These are phyloP conservation scores for Listronotus oregonensis DNA, from an alignment of 1,140 invertebrate species.

Conservation along the genomic window DNA sequence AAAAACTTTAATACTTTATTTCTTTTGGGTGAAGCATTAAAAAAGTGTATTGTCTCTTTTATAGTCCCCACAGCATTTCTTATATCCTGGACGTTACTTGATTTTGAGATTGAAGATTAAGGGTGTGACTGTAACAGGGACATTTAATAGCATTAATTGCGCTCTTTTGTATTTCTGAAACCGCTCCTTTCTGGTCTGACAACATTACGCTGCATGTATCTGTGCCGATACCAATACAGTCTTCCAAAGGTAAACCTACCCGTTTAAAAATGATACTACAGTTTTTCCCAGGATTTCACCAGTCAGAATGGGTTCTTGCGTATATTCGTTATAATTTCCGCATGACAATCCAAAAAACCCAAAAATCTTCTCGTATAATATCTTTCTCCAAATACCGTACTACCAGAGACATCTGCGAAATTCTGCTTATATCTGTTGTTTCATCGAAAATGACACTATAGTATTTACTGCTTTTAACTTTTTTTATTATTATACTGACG, in stretches of 20 bases:
- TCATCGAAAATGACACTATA: neutral
- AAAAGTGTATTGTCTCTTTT: no score
- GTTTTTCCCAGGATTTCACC: conserved; percentile 2
- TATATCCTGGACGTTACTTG: no score
- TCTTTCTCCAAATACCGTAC: neutral
- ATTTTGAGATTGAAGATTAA: no score
- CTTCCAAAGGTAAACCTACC: neutral
- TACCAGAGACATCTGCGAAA: conserved; percentile 5
- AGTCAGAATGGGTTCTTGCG: conserved; percentile 6
- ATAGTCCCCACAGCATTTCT: no score
- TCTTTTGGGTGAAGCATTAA: no score
- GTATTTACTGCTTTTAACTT: neutral
- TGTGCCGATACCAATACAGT: conserved; percentile 8
- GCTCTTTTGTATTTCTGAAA: neutral
- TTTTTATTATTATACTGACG: neutral
- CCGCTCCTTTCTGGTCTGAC: neutral
- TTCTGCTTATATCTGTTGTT: neutral
- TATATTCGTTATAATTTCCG: neutral
- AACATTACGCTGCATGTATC: conserved; percentile 10
- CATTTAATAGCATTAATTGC: no score
- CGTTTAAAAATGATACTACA: neutral
- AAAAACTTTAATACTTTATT: no score
- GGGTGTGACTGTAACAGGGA: no score
- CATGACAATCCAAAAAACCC: neutral
- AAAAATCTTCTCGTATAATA: conserved; percentile 1